Evolutionary conservation across 30 jellyfish, hydroid and myxozoan genomes (phyloP).

Genomic region (Sanderia malayensis): DNA sequence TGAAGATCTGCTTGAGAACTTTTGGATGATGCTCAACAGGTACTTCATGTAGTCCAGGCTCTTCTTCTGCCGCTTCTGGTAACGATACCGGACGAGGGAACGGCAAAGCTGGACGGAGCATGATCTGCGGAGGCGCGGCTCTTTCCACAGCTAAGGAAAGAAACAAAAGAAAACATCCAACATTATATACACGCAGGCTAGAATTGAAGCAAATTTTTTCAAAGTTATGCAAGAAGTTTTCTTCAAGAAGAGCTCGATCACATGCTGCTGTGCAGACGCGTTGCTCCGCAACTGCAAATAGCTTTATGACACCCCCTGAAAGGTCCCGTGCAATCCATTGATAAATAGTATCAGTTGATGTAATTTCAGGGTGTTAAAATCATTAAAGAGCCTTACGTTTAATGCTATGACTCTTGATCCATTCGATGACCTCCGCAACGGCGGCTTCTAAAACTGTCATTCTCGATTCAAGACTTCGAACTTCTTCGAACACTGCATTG

Average conservation of each 20-base stretch:
- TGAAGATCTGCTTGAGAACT: conserved; percentile 69
- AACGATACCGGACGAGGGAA: conserved; percentile 15
- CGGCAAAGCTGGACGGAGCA: conserved; percentile 7
- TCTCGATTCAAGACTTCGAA: conserved; percentile 64
- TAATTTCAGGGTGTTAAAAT: no score
- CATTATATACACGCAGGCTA: no score
- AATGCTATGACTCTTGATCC: conserved; percentile 41
- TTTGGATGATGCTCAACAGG: conserved; percentile 22
- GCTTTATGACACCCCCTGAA: no score
- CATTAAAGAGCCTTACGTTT: not conserved
- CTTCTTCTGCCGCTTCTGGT: not conserved
- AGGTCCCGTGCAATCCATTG: no score
- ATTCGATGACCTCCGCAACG: conserved; percentile 62
- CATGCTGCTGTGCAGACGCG: no score
- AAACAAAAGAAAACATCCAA: no score
- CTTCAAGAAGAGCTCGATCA: no score
- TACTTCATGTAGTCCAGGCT: not conserved
- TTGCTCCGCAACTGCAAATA: no score
- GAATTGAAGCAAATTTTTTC: no score
- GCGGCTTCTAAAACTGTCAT: conserved; percentile 80
- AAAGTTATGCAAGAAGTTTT: no score
- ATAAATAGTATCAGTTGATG: no score
- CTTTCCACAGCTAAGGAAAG: not conserved
- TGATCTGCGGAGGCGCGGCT: not conserved
- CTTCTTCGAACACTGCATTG: conserved; percentile 51